Base-by-base conservation (phyloP, 37 sponge, comb jelly and placozoan genomes). In the Aplysina aerophoba region DNA sequence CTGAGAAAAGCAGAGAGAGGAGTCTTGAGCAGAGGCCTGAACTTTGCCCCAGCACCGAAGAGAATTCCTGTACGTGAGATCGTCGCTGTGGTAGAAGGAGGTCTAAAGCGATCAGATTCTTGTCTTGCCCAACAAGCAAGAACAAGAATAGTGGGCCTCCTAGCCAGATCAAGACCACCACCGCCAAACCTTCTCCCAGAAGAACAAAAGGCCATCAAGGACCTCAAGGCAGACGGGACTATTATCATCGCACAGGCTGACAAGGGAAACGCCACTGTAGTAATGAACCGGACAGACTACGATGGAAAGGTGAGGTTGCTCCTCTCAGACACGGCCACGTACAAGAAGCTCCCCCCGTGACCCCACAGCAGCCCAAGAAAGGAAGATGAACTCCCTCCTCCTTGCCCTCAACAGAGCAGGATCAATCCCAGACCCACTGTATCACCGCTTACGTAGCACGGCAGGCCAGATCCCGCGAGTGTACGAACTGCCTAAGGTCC, bases 401-500 rank as follows among this genome's bases (percentile, higher is more conserved):
- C 64, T 62, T n/a, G 12, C 64, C 64, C 64, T 62, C 27, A 62
- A 62, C 64, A 44, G 50, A 44, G 3, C 8, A 62, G 64, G 64
- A 27, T 62, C 64, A 27, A 62, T 62, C 64, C 64, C 28, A 27
- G 64, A 62, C 66, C 83, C 24, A 28, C 73, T 84, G 11, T 84
- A 68, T 30, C 34, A 84, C 20, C 5, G 79, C 3, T 38, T 85
- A 77, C 73, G 79, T 22, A 61, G 65, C 66, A 44, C 86, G 2
- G 86, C 79, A 50, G 86, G 86, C 21, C 34, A 34, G 50, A 85
- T 41, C 44, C 86, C 86, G 0, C 74, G 37, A 36, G 22, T 85
- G 4, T 85, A 85, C 39, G 79, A 79, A 35, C 63, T 77, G 59
- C 86, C 86, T 1, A 85, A 85, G 25, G 55, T 85, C 31, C 86